Conservation (phyloP, 37 sponge, comb jelly and placozoan species). For the Ianthella basta region DNA sequence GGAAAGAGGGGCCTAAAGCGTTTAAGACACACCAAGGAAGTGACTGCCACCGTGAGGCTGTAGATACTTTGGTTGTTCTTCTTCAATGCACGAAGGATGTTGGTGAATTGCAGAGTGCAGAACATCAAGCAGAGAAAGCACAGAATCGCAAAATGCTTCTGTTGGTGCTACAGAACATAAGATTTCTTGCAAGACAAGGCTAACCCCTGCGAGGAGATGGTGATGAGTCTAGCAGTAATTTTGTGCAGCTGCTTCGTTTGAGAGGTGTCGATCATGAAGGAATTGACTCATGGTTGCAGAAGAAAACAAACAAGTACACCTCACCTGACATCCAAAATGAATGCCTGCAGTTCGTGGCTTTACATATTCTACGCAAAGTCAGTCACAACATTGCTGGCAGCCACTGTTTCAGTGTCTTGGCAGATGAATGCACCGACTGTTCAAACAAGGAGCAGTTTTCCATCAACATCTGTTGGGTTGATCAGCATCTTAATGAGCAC, state of each 20-base stretch:
- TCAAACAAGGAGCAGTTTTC: slow-evolving; percentile 48
- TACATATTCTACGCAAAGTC: slow-evolving; percentile 43
- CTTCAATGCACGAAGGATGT: slow-evolving; percentile 45
- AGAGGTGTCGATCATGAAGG: slow-evolving; percentile 13
- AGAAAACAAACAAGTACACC: slow-evolving; percentile 53
- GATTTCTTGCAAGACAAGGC: slow-evolving; percentile 73
- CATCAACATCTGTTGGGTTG: slow-evolving; percentile 38
- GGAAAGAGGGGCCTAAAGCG: slow-evolving; percentile 78
- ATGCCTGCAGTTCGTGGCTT: slow-evolving; percentile 40
- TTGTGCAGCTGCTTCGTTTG: slow-evolving; percentile 48
- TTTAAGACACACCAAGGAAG: slow-evolving; percentile 78
- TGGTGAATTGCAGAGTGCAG: slow-evolving; percentile 60
- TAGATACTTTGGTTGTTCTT: slow-evolving; percentile 42
- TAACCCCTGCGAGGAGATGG: slow-evolving; percentile 62
- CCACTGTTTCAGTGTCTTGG: slow-evolving; percentile 34
- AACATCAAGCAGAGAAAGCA: no score
- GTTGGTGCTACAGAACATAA: no score
- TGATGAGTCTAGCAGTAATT: slow-evolving; percentile 46
- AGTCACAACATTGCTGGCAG: not conserved
- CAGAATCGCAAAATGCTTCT: no score
- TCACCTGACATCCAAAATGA: slow-evolving; percentile 57
- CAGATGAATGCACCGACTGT: slow-evolving; percentile 37
- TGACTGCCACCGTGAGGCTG: slow-evolving; percentile 77
- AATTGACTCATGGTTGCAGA: slow-evolving; percentile 15
- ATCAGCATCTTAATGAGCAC: slow-evolving; percentile 3